Percentiles rank a stretch among this genome's conserved stretches.
phyloP scores from a whole-genome alignment of 2,888 invertebrate species.

The Heliconius hortense region DNA sequence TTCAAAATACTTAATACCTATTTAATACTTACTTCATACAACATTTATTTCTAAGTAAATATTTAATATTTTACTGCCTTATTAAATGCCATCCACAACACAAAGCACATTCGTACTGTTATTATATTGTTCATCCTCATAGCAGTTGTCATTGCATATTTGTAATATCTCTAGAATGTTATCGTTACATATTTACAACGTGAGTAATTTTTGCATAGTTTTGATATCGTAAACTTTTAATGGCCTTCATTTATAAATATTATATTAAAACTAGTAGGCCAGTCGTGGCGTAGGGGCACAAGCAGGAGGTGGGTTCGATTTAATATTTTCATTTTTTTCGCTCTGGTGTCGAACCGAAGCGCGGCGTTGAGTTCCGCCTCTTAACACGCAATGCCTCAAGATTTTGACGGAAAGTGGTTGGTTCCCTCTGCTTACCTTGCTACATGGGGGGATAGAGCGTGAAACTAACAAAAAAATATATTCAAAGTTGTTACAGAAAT shows the following conservation, averaged over 20 bases:
- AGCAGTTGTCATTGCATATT: slow-evolving; percentile 3
- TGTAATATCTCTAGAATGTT: slow-evolving; percentile 10
- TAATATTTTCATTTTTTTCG: no score
- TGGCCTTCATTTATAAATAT: neutral
- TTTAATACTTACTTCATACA: no score
- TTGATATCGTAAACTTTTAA: neutral
- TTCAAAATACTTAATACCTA: no score
- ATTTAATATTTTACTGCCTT: neutral
- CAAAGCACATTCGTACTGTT: neutral
- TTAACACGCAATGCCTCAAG: no score
- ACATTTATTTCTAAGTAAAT: neutral
- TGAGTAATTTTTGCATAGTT: slow-evolving; percentile 1
- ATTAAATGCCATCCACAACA: neutral
- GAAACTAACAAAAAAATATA: neutral
- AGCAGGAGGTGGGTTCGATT: no score
- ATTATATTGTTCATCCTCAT: slow-evolving; percentile 2
- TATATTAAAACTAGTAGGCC: neutral
- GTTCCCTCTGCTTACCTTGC: no score
- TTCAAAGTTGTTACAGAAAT: neutral
- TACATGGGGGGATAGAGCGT: no score
- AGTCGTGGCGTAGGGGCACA: no score
- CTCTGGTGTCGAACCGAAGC: no score
- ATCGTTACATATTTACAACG: slow-evolving; percentile 15
- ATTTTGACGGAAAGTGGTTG: no score
- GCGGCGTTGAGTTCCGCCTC: no score